Base-by-base conservation (phyloP, 2,888 invertebrate species). In the Philereme transversata region DNA sequence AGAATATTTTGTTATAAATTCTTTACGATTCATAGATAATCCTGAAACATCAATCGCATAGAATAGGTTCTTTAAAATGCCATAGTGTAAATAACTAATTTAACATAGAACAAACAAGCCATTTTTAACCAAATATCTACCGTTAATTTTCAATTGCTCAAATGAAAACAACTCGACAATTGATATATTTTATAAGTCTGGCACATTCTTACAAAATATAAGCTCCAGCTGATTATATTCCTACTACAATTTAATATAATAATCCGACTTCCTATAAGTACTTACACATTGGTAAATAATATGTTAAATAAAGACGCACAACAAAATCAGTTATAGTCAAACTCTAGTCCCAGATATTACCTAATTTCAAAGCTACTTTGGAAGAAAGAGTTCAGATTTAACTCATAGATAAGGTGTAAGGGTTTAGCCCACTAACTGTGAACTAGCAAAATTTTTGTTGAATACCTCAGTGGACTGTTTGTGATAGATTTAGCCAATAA, bases 401-500 rank as follows among this genome's bases (percentile, higher is more conserved):
- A 83, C 83, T 83, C 82, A 82, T 79, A 81, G 74, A 74, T 81
- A 78, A 36, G 77, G 76, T 73, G 70, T 72, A 41, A 68, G 74
- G 45, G 74, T 73, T 65, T 79, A 76, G 75, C 79, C 73, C 76
- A 62, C 67, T 60, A 49, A 59, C 57, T 69, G 55, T 66, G 49
- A 70, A 68, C 65, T 73, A 73, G 75, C 74, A 76, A 73, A 77
- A 79, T 79, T 86, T 84, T 79, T 87, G 83, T 87, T 77, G 83
- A 88, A 86, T 88, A 91, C 90, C 90, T 91, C 91, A 89, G 86
- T 86, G 88, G 84, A 87, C 86, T 87, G 80, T 87, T 86, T 91
- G 90, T 91, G 90, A 90, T 91, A 90, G 88, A 84, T 87, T 86
- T 91, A 91, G 90, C 90, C 90, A 83, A 82, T 92, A 91, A 90